phyloP scores from a whole-genome alignment of 2,797 vertebrate genomes.

The Lepidocolaptes lacrymiger region DNA sequence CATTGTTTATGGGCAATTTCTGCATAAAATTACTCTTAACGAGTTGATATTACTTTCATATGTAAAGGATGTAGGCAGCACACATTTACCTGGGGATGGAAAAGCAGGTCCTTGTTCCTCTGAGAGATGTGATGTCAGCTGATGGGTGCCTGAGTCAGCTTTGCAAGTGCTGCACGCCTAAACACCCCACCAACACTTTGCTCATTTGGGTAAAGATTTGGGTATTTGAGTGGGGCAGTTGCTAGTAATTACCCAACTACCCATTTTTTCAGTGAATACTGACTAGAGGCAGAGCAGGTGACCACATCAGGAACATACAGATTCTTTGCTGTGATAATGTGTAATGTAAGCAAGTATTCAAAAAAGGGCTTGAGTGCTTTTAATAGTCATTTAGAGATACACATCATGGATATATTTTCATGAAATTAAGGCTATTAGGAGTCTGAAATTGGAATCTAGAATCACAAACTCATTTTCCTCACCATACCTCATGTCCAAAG shows the following conservation, averaged over 20 bases:
- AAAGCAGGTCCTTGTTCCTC: background rate
- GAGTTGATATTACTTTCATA: background rate
- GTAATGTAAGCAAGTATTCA: background rate
- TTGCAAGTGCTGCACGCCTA: background rate
- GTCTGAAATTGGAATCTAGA: background rate
- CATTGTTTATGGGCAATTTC: background rate
- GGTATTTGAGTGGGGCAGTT: background rate
- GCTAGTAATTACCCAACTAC: background rate
- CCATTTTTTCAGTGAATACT: accelerated
- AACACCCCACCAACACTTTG: background rate
- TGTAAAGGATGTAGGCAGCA: background rate
- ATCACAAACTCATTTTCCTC: background rate
- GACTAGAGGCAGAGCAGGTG: background rate
- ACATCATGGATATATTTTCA: background rate
- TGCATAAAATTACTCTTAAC: background rate
- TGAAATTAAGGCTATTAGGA: background rate
- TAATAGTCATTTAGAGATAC: background rate
- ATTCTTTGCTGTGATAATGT: background rate
- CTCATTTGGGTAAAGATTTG: background rate
- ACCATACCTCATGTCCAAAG: background rate
- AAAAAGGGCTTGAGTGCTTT: background rate
- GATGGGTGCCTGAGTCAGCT: background rate
- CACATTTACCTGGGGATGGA: background rate
- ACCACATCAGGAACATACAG: background rate
- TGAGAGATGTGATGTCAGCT: background rate